phyloP scores from a whole-genome alignment of 2,888 invertebrate genomes.

The Meteorus cinctellus region DNA sequence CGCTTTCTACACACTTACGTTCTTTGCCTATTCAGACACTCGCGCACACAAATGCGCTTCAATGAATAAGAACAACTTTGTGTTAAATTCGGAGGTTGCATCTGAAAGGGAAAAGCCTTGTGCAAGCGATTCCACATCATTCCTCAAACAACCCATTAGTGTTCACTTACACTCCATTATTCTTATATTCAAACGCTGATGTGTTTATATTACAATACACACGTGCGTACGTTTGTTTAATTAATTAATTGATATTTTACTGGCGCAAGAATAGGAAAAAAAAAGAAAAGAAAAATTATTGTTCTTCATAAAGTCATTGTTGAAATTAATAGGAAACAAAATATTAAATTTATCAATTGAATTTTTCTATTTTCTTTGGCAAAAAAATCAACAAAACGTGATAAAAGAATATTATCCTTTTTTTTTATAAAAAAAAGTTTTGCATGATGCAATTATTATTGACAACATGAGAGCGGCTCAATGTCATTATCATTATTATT shows the following conservation, averaged over 20 bases:
- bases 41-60: not conserved
- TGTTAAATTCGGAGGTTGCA: not conserved
- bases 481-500: constrained; percentile 14
- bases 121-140: constrained; percentile 2
- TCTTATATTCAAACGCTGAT: not conserved
- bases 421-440: constrained; percentile 7
- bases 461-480: not conserved
- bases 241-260: not conserved
- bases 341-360: not conserved
- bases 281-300: not conserved
- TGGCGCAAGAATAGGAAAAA: not conserved
- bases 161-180: constrained; percentile 11
- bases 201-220: not conserved
- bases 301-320: not conserved
- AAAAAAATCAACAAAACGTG: no score
- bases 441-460: not conserved
- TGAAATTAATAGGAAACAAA: not conserved
- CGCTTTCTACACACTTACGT: not conserved
- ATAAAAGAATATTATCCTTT: not conserved
- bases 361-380: no score
- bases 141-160: constrained; percentile 10
- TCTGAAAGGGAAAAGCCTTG: not conserved
- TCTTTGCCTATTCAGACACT: not conserved
- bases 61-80: constrained; percentile 8
- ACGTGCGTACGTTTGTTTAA: not conserved